A percentile compares a stretch with the other conserved stretches of the same genome.
These are phyloP conservation scores for Amphiura filiformis DNA, from an alignment of 35 echinoderm and acorn worm genomes.

Conservation along the genomic window DNA sequence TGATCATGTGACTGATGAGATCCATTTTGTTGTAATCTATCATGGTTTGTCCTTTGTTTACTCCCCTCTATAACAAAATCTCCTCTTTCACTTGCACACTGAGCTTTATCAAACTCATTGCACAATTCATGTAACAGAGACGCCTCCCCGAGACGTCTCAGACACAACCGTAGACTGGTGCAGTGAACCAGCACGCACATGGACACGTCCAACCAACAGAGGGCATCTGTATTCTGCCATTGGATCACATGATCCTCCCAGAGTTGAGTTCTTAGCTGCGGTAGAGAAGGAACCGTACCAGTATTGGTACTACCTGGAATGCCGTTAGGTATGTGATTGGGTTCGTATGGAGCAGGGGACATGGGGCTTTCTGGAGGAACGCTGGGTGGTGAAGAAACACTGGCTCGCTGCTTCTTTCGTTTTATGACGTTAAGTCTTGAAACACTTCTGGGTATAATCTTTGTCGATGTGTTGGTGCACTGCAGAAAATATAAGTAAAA, in stretches of 20 bases:
- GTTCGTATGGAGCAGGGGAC: not conserved
- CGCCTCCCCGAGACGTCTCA: conserved; percentile 7
- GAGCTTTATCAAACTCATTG: conserved; percentile 64
- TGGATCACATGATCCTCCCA: conserved; percentile 9
- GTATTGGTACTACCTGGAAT: not conserved
- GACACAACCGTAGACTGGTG: conserved; percentile 55
- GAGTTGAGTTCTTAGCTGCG: not conserved
- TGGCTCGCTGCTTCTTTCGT: not conserved
- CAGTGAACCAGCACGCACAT: conserved; percentile 64
- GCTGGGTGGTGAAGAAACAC: not conserved
- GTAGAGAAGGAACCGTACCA: no score
- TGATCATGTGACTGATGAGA: not conserved
- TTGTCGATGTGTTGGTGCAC: not conserved
- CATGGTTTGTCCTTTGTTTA: not conserved
- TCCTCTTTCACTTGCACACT: not conserved
- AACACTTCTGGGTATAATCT: not conserved
- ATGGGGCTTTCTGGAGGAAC: not conserved
- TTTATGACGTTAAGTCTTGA: not conserved
- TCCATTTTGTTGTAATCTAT: not conserved
- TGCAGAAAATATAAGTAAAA: not conserved
- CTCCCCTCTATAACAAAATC: not conserved
- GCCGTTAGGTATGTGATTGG: not conserved
- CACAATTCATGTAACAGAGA: conserved; percentile 53
- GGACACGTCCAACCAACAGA: conserved; percentile 89
- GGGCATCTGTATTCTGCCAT: conserved; percentile 62